Evolutionary conservation across 2,113 vertebrate genomes (phyloP).

Genomic region (Gasterosteus aculeatus): DNA sequence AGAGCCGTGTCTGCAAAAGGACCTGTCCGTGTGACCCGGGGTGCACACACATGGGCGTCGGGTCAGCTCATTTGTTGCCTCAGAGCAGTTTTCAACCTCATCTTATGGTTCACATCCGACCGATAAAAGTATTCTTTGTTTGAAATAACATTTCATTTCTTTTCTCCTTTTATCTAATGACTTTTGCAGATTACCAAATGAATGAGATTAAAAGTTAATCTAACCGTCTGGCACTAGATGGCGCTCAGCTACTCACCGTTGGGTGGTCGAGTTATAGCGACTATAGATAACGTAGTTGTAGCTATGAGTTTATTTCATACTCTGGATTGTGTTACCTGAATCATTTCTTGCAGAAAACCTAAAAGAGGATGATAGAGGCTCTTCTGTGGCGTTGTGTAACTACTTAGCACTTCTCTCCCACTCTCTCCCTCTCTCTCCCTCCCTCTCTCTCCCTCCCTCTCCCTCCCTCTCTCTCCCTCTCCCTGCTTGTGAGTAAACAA

Average conservation of each 20-base stretch:
- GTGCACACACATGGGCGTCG: not conserved
- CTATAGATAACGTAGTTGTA: not conserved
- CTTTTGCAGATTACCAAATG: not conserved
- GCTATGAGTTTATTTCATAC: not conserved
- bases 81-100: not conserved
- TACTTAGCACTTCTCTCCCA: constrained; percentile 16
- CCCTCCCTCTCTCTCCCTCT: constrained; percentile 10
- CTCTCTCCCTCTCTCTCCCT: not conserved
- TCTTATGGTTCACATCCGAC: not conserved
- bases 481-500: constrained; percentile 53
- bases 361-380: constrained; percentile 6
- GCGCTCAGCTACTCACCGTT: not conserved
- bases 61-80: not conserved
- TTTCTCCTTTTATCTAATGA: not conserved
- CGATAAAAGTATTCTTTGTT: not conserved
- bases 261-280: not conserved
- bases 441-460: not conserved
- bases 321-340: not conserved
- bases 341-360: constrained; percentile 4
- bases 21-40: not conserved
- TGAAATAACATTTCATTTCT: not conserved
- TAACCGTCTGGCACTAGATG: not conserved
- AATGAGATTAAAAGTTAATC: not conserved
- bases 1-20: not conserved
- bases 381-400: constrained; percentile 28